Evolutionary conservation across 2,113 vertebrate species (phyloP), one percentile per base, ranked within the genome.

Genomic region (Dinomys branickii): DNA sequence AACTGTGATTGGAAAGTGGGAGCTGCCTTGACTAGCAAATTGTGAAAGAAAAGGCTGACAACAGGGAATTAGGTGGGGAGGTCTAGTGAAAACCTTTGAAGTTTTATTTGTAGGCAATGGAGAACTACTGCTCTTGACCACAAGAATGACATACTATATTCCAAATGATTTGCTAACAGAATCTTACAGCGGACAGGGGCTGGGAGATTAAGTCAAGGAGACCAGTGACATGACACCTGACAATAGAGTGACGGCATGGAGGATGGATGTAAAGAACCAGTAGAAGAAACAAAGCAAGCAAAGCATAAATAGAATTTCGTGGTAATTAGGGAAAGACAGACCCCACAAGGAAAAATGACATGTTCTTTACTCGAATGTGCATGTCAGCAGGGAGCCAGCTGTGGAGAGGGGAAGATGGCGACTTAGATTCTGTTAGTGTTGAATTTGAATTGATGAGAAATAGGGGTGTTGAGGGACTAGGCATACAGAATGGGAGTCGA

Each of bases 131-230:
- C 86, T 63, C 59, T 85, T 14, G 67, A 56, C 89, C 44, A 87
- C 0, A 3, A 88, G 78, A 78, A 54, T 22, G 3, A 8, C 7
- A 0, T 63, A 54, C 47, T 61, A 24, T 26, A 59, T 59, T 41
- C 95, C 80, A 91, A n/a, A 44, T 52, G 47, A 90, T 94, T 85
- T 91, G 7, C 59, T 47, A 61, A 85, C 19, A 85, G 14, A 88
- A 78, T 80, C 24, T 86, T 44, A 54, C 63, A 67, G n/a, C 65
- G 38, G 80, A 92, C 0, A 54, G 78, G 5, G 14, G 13, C 33
- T 47, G n/a, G 44, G 47, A 89, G 35, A 69, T 85, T 50, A 94
- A 92, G 24, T 52, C 50, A 33, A 85, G 19, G 19, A 58, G 44
- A 69, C 16, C 47, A 86, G 1, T 35, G 22, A 35, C n/a, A 10